Evolutionary conservation across 2,113 vertebrate species (phyloP).

Genomic region (Diadophis punctatus): DNA sequence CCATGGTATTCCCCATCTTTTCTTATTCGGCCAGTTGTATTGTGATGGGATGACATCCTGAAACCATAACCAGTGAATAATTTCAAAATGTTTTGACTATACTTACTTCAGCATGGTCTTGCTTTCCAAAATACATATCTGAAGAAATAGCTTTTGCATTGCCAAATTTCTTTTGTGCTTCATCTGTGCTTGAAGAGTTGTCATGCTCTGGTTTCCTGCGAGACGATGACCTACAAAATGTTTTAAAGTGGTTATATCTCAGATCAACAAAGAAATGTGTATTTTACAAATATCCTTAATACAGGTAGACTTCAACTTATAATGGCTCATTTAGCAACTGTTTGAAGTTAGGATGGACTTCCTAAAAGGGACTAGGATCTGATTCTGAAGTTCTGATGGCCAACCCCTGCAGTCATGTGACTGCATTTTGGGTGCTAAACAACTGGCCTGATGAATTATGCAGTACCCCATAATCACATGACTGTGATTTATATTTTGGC

Average conservation of each 20-base stretch:
- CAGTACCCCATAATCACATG: background rate
- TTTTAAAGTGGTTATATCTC: background rate
- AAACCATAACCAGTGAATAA: background rate
- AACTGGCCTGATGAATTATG: background rate
- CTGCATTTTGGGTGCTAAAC: background rate
- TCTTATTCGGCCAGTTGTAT: background rate
- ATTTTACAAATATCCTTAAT: background rate
- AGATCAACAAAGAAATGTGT: background rate
- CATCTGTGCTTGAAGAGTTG: conserved; percentile 63
- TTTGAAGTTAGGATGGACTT: background rate
- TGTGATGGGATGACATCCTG: background rate
- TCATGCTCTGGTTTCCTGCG: conserved; percentile 79
- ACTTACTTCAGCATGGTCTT: conserved; percentile 82
- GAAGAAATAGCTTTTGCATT: conserved; percentile 90
- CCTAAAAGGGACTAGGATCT: background rate
- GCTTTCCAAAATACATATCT: conserved; percentile 95
- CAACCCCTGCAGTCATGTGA: background rate
- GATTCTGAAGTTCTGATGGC: background rate
- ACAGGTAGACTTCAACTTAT: background rate
- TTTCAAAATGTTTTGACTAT: background rate
- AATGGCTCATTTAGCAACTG: background rate
- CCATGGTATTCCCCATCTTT: background rate
- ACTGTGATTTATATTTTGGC: background rate
- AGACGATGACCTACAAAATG: conserved; percentile 66
- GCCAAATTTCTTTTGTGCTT: conserved; percentile 91